A percentile compares a stretch with the other conserved stretches of the same genome.
Conservation (phyloP, 1,140 invertebrate species). For the Pseudoatta argentina region DNA sequence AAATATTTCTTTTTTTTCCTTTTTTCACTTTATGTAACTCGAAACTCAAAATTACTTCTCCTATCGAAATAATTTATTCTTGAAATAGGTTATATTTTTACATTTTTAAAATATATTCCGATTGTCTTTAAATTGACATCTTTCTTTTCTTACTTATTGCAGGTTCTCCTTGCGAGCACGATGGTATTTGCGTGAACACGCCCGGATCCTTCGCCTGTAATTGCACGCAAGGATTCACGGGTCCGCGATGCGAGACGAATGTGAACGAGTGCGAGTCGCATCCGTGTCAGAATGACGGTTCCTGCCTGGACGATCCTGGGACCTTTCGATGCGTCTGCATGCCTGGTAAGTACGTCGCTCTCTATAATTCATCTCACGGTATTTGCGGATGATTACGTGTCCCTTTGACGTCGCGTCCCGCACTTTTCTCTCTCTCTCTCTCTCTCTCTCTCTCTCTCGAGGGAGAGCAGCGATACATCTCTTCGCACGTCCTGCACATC, state of each 20-base stretch:
- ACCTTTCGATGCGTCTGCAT: conserved; percentile 98
- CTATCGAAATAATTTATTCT: neutral
- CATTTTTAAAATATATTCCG: neutral
- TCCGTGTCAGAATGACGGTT: conserved; percentile 97
- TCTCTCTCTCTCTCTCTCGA: too few relatives aligned
- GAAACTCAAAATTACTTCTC: neutral
- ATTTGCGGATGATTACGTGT: conserved; percentile 11
- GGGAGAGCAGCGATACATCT: too few relatives aligned
- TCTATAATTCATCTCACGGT: conserved; percentile 21
- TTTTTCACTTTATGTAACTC: neutral
- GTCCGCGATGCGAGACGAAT: conserved; percentile 96
- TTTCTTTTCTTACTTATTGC: conserved; percentile 71
- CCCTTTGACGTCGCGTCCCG: neutral
- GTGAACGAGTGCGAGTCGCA: conserved; percentile 98
- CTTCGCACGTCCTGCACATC: conserved; percentile 6
- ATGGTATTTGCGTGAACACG: conserved; percentile 97
- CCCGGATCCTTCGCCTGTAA: conserved; percentile 97
- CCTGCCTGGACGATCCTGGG: conserved; percentile 97
- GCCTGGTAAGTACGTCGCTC: conserved; percentile 91
- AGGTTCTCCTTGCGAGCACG: conserved; percentile 96
- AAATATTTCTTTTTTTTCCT: neutral
- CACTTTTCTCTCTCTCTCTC: neutral
- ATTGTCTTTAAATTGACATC: neutral
- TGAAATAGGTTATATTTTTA: neutral
- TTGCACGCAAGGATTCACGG: conserved; percentile 96